These are phyloP conservation scores for Echinometra lucunter DNA, from an alignment of 53 echinoderm and acorn worm genomes.

Conservation along the genomic window DNA sequence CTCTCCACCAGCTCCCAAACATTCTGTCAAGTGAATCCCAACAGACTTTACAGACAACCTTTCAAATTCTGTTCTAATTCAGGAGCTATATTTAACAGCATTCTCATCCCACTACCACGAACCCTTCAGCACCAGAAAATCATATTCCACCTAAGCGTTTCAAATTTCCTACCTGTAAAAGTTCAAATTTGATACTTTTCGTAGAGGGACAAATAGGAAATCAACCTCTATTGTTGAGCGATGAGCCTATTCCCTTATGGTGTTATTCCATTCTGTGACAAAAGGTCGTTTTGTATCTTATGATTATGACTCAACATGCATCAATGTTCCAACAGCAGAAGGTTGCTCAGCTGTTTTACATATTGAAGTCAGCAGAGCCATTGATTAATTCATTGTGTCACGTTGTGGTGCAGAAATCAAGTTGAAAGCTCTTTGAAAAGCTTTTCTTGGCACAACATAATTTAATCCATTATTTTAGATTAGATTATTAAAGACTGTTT, in stretches of 20 bases:
- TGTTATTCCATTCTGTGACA: neutral
- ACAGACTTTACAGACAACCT: constrained; percentile 14
- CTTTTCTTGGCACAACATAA: neutral
- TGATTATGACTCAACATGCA: constrained; percentile 15
- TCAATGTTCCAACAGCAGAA: neutral
- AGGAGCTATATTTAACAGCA: constrained; percentile 25
- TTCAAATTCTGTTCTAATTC: constrained; percentile 2
- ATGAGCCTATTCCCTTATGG: neutral
- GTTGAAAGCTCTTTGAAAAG: neutral
- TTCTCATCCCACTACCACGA: neutral
- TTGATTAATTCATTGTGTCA: neutral
- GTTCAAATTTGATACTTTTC: constrained; percentile 39
- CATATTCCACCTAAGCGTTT: neutral
- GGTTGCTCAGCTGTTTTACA: neutral
- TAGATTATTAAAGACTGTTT: too few species aligned
- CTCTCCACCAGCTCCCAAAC: neutral
- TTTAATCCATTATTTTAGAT: neutral
- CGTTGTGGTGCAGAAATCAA: neutral
- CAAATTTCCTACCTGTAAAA: neutral
- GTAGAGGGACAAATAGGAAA: neutral
- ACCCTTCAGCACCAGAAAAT: constrained; percentile 33
- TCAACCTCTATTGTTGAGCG: constrained; percentile 5
- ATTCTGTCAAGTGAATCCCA: neutral
- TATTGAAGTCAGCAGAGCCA: neutral
- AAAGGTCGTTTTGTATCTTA: neutral